A percentile compares a stretch with the other conserved stretches of the same genome.
Evolutionary conservation across 2,113 vertebrate species (phyloP).

Genomic region (Sturnira hondurensis): DNA sequence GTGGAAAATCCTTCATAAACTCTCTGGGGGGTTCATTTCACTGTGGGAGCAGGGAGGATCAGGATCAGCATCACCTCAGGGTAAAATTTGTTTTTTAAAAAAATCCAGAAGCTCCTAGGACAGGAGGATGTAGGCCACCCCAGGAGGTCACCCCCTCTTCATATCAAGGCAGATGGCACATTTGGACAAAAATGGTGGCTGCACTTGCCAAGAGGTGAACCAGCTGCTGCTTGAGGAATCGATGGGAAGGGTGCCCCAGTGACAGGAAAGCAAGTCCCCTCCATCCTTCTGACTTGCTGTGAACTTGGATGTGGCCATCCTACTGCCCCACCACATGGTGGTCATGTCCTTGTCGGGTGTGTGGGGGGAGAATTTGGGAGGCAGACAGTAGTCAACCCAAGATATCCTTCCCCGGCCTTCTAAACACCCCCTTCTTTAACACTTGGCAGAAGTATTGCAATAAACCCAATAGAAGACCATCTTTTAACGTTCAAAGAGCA

Average conservation of each 20-base stretch:
- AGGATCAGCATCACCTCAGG: background rate
- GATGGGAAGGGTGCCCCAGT: background rate
- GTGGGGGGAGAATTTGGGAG: background rate
- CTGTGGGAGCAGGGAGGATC: background rate
- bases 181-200: too few species aligned
- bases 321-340: background rate
- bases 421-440: background rate
- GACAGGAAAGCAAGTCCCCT: background rate
- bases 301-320: background rate
- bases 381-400: background rate
- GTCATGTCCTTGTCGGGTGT: accelerated
- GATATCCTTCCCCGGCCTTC: background rate
- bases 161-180: background rate
- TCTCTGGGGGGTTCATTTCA: background rate
- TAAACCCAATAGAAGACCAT: background rate
- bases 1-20: background rate
- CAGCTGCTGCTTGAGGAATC: background rate
- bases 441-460: background rate
- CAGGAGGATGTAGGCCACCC: background rate
- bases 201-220: too few species aligned
- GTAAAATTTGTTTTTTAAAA: background rate
- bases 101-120: background rate
- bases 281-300: background rate
- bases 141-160: background rate
- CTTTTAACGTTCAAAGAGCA: background rate